Percentiles rank a stretch among this genome's conserved stretches.
phyloP scores from a whole-genome alignment of 2,888 invertebrate species.

The Apocheima hispidaria region DNA sequence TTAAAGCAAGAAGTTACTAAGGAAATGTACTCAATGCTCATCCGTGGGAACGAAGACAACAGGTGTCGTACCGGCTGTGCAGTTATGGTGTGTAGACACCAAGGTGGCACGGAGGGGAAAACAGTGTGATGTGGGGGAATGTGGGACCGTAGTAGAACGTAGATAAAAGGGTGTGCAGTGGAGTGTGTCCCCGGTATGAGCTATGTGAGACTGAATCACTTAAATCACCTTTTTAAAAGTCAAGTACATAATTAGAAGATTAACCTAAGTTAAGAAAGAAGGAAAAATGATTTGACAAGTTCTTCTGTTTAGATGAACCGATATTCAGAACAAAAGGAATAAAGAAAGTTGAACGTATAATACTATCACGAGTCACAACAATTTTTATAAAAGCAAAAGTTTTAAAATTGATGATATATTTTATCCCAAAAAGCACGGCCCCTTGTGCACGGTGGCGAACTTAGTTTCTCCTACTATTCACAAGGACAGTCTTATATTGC shows the following conservation, averaged over 20 bases:
- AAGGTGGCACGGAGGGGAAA: slow-evolving; percentile 48
- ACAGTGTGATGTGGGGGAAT: slow-evolving; percentile 37
- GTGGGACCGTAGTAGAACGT: slow-evolving; percentile 47
- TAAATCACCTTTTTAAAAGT: background rate
- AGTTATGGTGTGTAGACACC: slow-evolving; percentile 70
- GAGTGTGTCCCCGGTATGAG: slow-evolving; percentile 64
- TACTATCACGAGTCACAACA: no score
- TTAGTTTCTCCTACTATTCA: no score
- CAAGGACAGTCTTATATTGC: no score
- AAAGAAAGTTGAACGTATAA: no score
- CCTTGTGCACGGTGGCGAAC: no score
- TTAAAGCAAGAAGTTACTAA: slow-evolving; percentile 18
- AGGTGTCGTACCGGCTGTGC: slow-evolving; percentile 78
- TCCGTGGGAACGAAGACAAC: slow-evolving; percentile 76
- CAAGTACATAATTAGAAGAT: background rate
- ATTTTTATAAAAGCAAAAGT: no score
- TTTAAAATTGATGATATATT: no score
- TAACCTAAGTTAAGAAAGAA: background rate
- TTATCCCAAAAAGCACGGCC: no score
- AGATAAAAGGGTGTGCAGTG: slow-evolving; percentile 69
- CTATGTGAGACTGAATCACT: slow-evolving; percentile 10
- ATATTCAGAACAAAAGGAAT: no score
- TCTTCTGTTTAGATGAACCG: no score
- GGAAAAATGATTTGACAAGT: no score
- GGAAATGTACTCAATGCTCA: slow-evolving; percentile 47